These are phyloP conservation scores for Bombylius discolor DNA, from an alignment of 2,888 invertebrate genomes.

Conservation along the genomic window DNA sequence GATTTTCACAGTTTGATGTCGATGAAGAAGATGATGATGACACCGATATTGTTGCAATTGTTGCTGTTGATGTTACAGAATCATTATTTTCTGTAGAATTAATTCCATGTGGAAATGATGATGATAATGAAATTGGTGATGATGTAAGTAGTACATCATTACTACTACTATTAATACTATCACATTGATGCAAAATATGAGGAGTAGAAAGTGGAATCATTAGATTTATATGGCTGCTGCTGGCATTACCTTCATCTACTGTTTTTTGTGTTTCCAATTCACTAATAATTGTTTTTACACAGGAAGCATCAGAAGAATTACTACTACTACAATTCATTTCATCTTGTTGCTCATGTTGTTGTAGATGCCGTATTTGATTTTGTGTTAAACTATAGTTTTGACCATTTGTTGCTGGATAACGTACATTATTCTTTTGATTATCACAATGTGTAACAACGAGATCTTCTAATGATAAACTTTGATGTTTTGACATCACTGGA, in stretches of 20 bases:
- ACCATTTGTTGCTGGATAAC: constrained; percentile 76
- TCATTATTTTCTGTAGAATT: constrained; percentile 13
- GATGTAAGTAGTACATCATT: not conserved
- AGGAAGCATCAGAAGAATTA: constrained; percentile 29
- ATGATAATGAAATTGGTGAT: not conserved
- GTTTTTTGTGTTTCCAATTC: constrained; percentile 49
- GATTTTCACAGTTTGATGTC: constrained; percentile 18
- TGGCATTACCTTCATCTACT: not conserved
- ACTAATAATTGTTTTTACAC: constrained; percentile 55
- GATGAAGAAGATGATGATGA: constrained; percentile 6
- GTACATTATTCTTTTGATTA: constrained; percentile 57
- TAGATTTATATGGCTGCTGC: too few species aligned
- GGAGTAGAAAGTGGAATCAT: too few species aligned
- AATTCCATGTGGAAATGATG: not conserved
- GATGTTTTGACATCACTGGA: constrained; percentile 30
- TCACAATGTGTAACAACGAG: constrained; percentile 33
- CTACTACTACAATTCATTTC: not conserved
- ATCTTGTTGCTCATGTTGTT: constrained; percentile 50
- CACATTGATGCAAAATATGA: constrained; percentile 8
- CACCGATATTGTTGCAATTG: not conserved
- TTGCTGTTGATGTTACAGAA: not conserved
- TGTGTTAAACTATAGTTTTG: constrained; percentile 81
- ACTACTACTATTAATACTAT: constrained; percentile 8
- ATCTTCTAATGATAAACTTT: constrained; percentile 36
- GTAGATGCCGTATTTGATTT: constrained; percentile 75